Base-by-base conservation (phyloP, 2,113 vertebrate genomes). In the Anseranas semipalmata region DNA sequence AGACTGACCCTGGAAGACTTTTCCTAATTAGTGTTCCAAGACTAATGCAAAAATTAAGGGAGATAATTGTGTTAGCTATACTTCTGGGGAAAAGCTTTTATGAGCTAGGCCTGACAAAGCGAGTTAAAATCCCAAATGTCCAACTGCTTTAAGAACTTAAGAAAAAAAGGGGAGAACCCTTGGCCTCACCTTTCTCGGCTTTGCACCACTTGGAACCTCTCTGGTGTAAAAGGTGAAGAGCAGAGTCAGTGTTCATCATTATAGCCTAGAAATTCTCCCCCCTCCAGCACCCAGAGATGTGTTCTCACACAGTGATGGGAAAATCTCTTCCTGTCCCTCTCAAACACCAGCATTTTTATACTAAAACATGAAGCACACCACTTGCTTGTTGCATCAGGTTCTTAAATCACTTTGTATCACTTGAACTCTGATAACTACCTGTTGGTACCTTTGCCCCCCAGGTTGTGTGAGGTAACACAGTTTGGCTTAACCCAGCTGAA, bases 41-140 rank as follows among this genome's bases (percentile, higher is more conserved):
- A 91, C 53, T 93, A 95, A 93, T 71, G 46, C 19, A 92, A 92
- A 95, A 95, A 94, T 90, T 92, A 94, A 89, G 56, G 73, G 75
- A 95, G 87, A 78, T 65, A 93, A 95, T 91, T 96, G 46, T 72
- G 21, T 87, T 91, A 82, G 65, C 59, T 84, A 30, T 78, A 76
- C 76, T 86, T 96, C 59, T 87, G 77, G 52, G 74, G 48, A 28
- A 93, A 74, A 87, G 52, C 13, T 90, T 95, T 93, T 87, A 79
- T 87, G 63, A 95, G 65, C 53, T 9, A 67, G 33, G 30, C 45
- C 55, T 79, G 28, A 87, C 65, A 84, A 97, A 95, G 45, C 50
- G 48, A 77, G 4, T 67, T 56, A 90, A 90, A 96, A 78, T 81
- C 76, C 50, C 85, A 91, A 91, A 83, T 28, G 56, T 39, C 28